Evolutionary conservation across 2,797 vertebrate genomes (phyloP).

Genomic region (Gambelia wislizenii): DNA sequence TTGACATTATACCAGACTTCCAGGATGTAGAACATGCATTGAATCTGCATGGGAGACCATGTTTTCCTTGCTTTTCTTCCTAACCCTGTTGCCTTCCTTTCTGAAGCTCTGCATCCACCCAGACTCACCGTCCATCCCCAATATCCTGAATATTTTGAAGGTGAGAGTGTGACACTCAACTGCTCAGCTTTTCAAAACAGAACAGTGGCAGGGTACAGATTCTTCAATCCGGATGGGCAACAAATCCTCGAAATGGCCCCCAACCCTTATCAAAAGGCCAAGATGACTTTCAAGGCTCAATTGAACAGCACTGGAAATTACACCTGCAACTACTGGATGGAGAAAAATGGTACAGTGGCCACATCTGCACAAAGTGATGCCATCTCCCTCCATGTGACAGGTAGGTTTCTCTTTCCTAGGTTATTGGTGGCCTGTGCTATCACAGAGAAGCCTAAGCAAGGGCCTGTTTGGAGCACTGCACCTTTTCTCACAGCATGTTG

Average conservation of each 20-base stretch:
- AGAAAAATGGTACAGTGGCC: not conserved
- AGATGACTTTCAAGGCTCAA: not conserved
- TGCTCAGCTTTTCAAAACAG: not conserved
- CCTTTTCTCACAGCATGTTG: not conserved
- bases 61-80: not conserved
- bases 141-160: conserved; percentile 20
- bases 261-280: not conserved
- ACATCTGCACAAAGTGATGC: not conserved
- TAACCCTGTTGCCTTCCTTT: not conserved
- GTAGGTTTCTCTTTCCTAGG: not conserved
- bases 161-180: not conserved
- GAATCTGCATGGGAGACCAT: not conserved
- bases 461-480: no score
- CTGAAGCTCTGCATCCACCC: not conserved
- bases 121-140: not conserved
- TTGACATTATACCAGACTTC: no score
- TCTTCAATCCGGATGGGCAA: not conserved
- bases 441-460: not conserved
- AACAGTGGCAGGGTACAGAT: not conserved
- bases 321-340: conserved; percentile 9
- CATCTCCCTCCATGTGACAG: not conserved
- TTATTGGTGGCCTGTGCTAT: no score
- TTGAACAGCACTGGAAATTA: not conserved
- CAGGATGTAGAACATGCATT: no score
- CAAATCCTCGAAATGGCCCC: rapidly evolving